Evolutionary conservation across 2,797 vertebrate genomes (phyloP), one percentile per base, ranked within the genome.

Genomic region (Cottoperca gobio): DNA sequence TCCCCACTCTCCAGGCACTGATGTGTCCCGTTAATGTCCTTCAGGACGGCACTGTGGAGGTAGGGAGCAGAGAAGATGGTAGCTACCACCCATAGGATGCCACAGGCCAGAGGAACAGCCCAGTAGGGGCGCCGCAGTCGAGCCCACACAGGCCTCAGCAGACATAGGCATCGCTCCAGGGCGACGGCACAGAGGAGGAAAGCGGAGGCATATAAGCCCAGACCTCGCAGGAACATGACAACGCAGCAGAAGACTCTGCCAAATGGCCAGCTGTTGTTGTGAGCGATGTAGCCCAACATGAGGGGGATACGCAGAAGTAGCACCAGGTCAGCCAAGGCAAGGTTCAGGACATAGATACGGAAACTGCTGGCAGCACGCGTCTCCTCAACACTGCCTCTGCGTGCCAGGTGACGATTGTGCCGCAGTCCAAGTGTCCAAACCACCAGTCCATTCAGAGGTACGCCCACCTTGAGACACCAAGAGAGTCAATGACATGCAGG

Each of bases 151-250:
- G 95, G 95, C 61, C 54, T 92, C 26, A 96, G 88, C 19, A 96
- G 86, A 77, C 95, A 96, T 73, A 95, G 73, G 81, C 95, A 95
- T 10, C 95, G 90, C 71, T 96, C 95, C 87, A 95, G 17, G 0
- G 95, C 90, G 64, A 96, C 93, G 0, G 95, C 94, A 3, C 94
- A 94, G 39, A 96, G 86, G 49, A 96, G 88, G 83, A 95, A 96
- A 0, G 95, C 92, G 0, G 93, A 92, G 8, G 90, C 88, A 6
- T 95, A 96, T 48, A 96, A 66, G 8, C 95, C 95, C 54, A 96
- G 70, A 37, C 88, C 90, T 23, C 95, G 88, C 65, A 96, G 83
- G 87, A 95, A 94, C 67, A 96, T 84, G 40, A 82, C 4, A 35
- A 96, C 3, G 17, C 43, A 78, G 72, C 95, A 96, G 46, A 83